Evolutionary conservation across 2,888 invertebrate species (phyloP), one percentile per base, ranked within the genome.

Genomic region (Drosophila limbata): DNA sequence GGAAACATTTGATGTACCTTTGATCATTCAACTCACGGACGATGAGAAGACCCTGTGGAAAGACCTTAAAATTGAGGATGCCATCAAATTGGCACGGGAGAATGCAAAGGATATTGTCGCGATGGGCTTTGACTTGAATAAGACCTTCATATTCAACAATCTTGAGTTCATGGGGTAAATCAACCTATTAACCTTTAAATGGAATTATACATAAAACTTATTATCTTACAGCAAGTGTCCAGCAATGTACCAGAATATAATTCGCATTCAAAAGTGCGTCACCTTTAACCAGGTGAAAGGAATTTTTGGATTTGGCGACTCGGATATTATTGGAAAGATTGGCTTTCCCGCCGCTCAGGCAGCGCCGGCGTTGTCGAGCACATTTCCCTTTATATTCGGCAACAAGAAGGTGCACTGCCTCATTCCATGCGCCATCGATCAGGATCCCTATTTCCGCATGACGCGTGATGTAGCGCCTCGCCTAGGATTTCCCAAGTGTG

Each of bases 381-480:
- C 97, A 10, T 98, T 98, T 92, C 99, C 99, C 0, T 95, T 96
- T 70, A 97, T 99, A 89, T 99, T 99, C 92, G 95, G 95, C 1
- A 94, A 95, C 55, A 95, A 95, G 89, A 95, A 96, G 86, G 95
- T 92, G 4, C 85, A 90, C 47, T 92, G 92, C n/a, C 94, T 98
- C 3, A 98, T 99, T 74, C 99, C 99, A 0, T 99, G 99, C 93
- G 99, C 98, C 9, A 99, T 99, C 79, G 99, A 99, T 94, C 99
- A 99, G 94, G 99, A 99, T 93, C 99, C 99, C 0, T 99, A 99
- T 93, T 99, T 99, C 93, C 95, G 99, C 35, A 98, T 99, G 99
- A 96, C 98, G 0, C 94, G 99, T 59, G 99, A 99, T 93, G 98
- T 99, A n/a, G 98, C 99, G 0, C 98, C 99, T 0, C 94, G 96